Percentiles rank a stretch among this genome's conserved stretches.
Evolutionary conservation across 1,140 invertebrate species (phyloP).

Genomic region (Teleopsis dalmanni): DNA sequence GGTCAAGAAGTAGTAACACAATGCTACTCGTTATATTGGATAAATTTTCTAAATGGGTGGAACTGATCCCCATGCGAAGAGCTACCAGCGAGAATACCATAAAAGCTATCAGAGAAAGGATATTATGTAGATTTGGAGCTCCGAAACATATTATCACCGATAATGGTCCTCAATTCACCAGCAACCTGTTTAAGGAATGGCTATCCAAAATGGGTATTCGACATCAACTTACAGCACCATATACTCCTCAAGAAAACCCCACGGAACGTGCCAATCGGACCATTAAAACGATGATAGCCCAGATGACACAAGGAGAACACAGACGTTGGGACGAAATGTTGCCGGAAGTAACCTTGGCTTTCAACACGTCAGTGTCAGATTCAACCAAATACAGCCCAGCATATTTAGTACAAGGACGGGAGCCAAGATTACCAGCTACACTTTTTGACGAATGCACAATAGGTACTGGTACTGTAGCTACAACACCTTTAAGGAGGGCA

Average conservation of each 20-base stretch:
- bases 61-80: too few relatives aligned
- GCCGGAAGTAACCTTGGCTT: neutral
- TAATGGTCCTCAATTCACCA: neutral
- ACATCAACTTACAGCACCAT: neutral
- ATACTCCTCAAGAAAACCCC: conserved; percentile 2
- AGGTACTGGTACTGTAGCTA: neutral
- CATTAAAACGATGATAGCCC: conserved; percentile 5
- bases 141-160: neutral
- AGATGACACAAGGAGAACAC: neutral
- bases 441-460: neutral
- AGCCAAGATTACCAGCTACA: neutral
- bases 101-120: neutral
- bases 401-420: neutral
- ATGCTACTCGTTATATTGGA: too few relatives aligned
- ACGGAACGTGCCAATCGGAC: neutral
- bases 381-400: neutral
- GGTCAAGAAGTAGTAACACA: too few relatives aligned
- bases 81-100: too few relatives aligned
- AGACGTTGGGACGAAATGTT: neutral
- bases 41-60: too few relatives aligned
- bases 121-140: neutral
- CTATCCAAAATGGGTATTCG: neutral
- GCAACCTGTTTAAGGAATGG: neutral
- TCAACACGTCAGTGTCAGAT: neutral
- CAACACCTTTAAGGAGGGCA: too few relatives aligned